phyloP scores from a whole-genome alignment of 2,113 vertebrate species.

The Eretmochelys imbricata region DNA sequence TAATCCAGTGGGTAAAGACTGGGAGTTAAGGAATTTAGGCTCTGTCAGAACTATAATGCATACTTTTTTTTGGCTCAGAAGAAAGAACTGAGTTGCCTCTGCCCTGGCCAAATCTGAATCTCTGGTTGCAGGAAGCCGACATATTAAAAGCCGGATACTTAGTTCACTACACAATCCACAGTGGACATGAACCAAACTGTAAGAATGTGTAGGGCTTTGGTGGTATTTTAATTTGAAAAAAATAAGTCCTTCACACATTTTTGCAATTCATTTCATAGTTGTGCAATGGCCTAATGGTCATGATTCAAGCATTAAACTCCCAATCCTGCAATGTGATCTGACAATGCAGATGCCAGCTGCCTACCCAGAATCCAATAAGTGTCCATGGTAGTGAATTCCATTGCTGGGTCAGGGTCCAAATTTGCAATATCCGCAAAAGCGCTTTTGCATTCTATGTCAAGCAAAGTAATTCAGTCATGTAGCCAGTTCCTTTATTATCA shows the following conservation, averaged over 20 bases:
- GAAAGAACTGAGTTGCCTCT: not conserved
- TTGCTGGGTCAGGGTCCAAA: not conserved
- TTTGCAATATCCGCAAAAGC: not conserved
- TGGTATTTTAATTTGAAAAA: not conserved
- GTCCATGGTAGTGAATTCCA: slow-evolving; percentile 42
- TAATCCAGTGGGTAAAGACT: not conserved
- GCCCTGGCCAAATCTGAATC: not conserved
- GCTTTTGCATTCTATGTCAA: accelerated
- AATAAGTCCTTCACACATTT: not conserved
- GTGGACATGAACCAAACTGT: accelerated
- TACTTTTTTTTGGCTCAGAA: slow-evolving; percentile 14
- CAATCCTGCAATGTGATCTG: slow-evolving; percentile 10
- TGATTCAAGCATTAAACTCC: not conserved
- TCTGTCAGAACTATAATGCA: not conserved
- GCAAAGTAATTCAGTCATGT: not conserved
- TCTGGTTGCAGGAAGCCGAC: not conserved
- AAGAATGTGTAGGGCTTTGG: not conserved
- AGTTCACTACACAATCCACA: slow-evolving; percentile 17
- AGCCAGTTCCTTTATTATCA: not conserved
- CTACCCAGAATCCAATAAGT: not conserved
- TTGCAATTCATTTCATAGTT: not conserved
- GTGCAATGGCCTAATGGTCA: not conserved
- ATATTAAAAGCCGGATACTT: not conserved
- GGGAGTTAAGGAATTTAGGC: not conserved
- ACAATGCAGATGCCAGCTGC: slow-evolving; percentile 4